A percentile compares a stretch with the other conserved stretches of the same genome.
These are phyloP conservation scores for Myrmecobius fasciatus DNA, from an alignment of 2,113 vertebrate species.

Conservation along the genomic window DNA sequence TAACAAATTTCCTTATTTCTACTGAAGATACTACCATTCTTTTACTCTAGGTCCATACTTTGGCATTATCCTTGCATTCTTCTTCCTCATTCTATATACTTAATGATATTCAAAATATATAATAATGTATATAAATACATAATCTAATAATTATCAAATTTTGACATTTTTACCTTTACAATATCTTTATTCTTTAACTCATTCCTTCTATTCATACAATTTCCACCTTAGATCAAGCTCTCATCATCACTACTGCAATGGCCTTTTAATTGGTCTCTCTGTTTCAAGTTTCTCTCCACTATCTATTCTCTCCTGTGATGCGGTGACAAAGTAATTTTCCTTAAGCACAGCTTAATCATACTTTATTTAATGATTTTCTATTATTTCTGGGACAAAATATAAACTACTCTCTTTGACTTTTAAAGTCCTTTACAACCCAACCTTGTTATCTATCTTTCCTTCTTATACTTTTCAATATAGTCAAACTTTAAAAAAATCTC, in stretches of 20 bases:
- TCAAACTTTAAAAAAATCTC: background rate
- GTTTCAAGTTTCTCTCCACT: background rate
- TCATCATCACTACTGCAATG: background rate
- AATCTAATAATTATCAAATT: background rate
- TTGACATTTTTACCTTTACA: background rate
- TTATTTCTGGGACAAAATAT: constrained; percentile 36
- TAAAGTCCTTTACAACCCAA: constrained; percentile 11
- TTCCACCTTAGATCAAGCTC: background rate
- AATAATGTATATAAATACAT: no score
- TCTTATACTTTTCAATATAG: background rate
- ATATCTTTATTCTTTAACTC: background rate
- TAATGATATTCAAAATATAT: background rate
- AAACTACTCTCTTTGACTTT: constrained; percentile 3
- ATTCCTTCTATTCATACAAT: background rate
- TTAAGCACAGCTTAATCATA: background rate
- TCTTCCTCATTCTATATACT: background rate
- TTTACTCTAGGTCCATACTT: background rate
- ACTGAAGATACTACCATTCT: background rate
- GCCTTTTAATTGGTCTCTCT: background rate
- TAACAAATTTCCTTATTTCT: background rate
- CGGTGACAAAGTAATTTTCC: background rate
- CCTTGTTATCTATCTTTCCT: background rate
- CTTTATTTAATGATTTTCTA: background rate
- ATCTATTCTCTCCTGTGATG: background rate
- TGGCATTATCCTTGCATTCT: background rate